phyloP scores from a whole-genome alignment of 2,113 vertebrate genomes.

The Ailurus styani region DNA sequence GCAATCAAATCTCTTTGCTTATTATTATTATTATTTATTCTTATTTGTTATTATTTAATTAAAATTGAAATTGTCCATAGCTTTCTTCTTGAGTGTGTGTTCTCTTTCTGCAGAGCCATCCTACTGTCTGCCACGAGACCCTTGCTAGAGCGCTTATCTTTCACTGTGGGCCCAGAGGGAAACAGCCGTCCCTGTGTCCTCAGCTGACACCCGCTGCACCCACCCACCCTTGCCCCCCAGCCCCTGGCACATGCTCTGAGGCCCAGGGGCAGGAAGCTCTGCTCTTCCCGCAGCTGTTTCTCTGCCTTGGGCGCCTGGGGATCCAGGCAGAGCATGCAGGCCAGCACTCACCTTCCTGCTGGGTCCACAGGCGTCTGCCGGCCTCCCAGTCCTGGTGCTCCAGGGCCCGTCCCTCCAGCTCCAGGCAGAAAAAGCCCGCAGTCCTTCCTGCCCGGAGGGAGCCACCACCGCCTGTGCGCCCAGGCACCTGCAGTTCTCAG shows the following conservation, averaged over 20 bases:
- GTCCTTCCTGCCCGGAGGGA: background rate
- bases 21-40: too few species aligned
- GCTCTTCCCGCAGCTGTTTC: background rate
- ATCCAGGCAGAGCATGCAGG: background rate
- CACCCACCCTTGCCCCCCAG: too few species aligned
- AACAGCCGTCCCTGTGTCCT: too few species aligned
- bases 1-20: background rate
- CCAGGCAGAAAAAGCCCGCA: background rate
- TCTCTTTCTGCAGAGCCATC: background rate
- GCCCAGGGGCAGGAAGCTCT: fast-evolving
- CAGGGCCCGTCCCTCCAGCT: too few species aligned
- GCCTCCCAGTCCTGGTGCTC: background rate
- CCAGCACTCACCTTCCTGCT: background rate
- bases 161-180: background rate
- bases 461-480: fast-evolving
- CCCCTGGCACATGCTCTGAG: background rate
- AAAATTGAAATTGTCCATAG: background rate
- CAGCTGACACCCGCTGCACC: too few species aligned
- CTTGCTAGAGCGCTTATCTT: too few species aligned
- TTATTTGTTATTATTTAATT: background rate
- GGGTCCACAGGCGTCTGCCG: background rate
- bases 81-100: background rate
- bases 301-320: background rate
- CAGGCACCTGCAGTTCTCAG: background rate
- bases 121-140: background rate